phyloP scores from a whole-genome alignment of 1,140 invertebrate genomes.

The Chironomus striatipennis region DNA sequence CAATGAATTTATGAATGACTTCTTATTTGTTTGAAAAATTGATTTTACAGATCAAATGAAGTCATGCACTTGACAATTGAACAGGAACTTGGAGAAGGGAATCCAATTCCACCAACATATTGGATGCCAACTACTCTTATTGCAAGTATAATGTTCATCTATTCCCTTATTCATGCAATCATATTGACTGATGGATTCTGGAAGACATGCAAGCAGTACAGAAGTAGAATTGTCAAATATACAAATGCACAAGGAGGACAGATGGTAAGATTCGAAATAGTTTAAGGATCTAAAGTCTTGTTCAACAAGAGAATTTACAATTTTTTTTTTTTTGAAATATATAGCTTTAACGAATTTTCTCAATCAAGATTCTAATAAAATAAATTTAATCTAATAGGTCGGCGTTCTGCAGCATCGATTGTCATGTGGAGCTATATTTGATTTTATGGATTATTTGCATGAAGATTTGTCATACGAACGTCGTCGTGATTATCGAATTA shows the following conservation, averaged over 20 bases:
- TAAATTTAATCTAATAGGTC: not conserved
- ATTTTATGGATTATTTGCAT: conserved; percentile 66
- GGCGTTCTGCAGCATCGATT: conserved; percentile 53
- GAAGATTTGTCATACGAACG: conserved; percentile 47
- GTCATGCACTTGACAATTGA: conserved; percentile 48
- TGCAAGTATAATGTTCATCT: conserved; percentile 47
- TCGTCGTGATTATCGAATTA: conserved; percentile 49
- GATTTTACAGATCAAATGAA: conserved; percentile 46
- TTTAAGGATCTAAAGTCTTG: too few relatives aligned
- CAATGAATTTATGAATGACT: too few relatives aligned
- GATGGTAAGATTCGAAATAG: too few relatives aligned
- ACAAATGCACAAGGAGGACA: conserved; percentile 45
- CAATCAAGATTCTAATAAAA: not conserved
- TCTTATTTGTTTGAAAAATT: too few relatives aligned
- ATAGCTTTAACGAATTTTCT: not conserved
- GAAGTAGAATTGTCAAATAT: conserved; percentile 48
- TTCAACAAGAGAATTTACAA: too few relatives aligned
- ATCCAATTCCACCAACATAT: conserved; percentile 45
- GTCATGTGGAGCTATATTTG: conserved; percentile 54
- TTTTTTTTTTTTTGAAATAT: too few relatives aligned
- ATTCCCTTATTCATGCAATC: conserved; percentile 50
- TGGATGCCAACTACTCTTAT: conserved; percentile 51
- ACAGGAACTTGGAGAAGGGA: conserved; percentile 41
- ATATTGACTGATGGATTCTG: conserved; percentile 56
- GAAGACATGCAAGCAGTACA: conserved; percentile 57